These are phyloP conservation scores for Venustaconcha ellipsiformis DNA, from an alignment of 1,140 invertebrate species.

Conservation along the genomic window DNA sequence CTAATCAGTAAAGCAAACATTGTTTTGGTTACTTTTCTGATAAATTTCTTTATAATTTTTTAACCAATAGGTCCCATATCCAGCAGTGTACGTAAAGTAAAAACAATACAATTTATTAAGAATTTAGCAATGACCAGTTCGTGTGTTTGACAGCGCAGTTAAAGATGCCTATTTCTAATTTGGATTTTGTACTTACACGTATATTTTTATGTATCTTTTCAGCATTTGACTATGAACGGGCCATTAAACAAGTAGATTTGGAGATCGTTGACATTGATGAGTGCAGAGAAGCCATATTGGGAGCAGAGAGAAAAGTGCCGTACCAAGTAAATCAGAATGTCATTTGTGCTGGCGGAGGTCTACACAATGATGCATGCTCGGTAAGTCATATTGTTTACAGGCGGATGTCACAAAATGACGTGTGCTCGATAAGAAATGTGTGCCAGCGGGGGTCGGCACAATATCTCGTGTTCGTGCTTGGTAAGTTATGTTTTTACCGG, in stretches of 20 bases:
- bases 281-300: conserved; percentile 37
- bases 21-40: too few species aligned
- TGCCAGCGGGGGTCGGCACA: background rate
- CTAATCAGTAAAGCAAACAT: too few species aligned
- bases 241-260: conserved; percentile 40
- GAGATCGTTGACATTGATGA: conserved; percentile 41
- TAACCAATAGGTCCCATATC: too few species aligned
- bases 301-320: conserved; percentile 24
- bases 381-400: conserved; percentile 24
- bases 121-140: too few species aligned
- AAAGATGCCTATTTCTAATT: background rate
- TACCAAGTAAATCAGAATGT: conserved; percentile 47
- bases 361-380: conserved; percentile 44
- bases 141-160: too few species aligned
- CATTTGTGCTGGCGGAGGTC: conserved; percentile 50
- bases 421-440: too few species aligned
- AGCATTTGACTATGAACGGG: conserved; percentile 42
- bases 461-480: conserved; percentile 4
- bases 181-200: background rate
- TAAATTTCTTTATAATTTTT: too few species aligned
- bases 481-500: too few species aligned
- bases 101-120: too few species aligned
- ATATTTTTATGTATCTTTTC: background rate
- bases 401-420: too few species aligned
- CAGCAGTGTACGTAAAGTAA: too few species aligned